These are phyloP conservation scores for Conchocele bisecta DNA, from an alignment of 2,888 invertebrate genomes.

Conservation along the genomic window DNA sequence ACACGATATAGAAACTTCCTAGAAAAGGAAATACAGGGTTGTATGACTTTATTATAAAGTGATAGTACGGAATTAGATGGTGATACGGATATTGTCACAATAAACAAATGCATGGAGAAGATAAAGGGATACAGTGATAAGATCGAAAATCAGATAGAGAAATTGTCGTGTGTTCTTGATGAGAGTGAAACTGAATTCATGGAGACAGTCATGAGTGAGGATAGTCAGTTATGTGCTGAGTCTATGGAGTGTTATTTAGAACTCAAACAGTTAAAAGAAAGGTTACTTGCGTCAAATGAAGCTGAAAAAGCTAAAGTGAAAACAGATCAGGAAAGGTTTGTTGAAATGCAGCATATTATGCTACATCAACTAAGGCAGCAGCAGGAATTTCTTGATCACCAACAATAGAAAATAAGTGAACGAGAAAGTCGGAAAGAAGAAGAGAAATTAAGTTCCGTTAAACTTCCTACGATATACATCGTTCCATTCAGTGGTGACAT, in stretches of 20 bases:
- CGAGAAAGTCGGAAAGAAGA: too few species aligned
- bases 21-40: constrained; percentile 7
- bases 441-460: constrained; percentile 6
- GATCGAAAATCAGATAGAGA: constrained; percentile 6
- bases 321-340: not conserved
- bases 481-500: constrained; percentile 15
- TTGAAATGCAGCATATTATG: not conserved
- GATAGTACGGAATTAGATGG: not conserved
- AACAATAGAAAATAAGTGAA: not conserved
- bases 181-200: constrained; percentile 5
- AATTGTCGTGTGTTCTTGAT: not conserved
- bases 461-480: constrained; percentile 26
- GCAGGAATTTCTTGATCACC: constrained; percentile 2
- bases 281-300: not conserved
- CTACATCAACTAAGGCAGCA: constrained; percentile 1
- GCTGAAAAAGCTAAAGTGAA: not conserved
- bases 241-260: not conserved
- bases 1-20: constrained; percentile 10
- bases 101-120: constrained; percentile 1
- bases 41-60: not conserved
- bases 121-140: constrained; percentile 3
- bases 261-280: not conserved
- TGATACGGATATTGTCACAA: not conserved
- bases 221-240: constrained; percentile 2
- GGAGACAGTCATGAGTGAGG: not conserved